Conservation (phyloP, 2,113 vertebrate species). For the Corythornis cristatus region DNA sequence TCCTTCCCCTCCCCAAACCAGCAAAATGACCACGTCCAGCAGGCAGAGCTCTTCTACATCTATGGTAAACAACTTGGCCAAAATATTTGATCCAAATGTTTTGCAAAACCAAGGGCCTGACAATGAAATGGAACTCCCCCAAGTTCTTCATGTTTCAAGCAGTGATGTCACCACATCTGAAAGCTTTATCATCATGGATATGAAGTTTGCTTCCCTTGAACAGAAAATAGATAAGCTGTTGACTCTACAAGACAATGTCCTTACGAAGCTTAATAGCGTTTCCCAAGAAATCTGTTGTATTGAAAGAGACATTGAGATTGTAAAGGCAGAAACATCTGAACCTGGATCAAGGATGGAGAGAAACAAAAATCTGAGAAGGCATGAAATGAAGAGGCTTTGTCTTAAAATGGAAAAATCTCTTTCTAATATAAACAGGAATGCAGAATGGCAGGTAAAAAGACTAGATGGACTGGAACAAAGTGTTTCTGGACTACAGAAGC, state of each 20-base stretch:
- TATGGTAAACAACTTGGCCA: slow-evolving; percentile 84
- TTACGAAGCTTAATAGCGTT: slow-evolving; percentile 80
- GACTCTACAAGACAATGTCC: slow-evolving; percentile 78
- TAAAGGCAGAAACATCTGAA: slow-evolving; percentile 80
- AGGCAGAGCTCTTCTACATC: slow-evolving; percentile 64
- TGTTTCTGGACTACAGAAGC: slow-evolving; percentile 82
- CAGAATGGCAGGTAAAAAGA: slow-evolving; percentile 79
- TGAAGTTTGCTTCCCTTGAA: slow-evolving; percentile 77
- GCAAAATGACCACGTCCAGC: slow-evolving; percentile 65
- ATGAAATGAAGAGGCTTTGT: slow-evolving; percentile 65
- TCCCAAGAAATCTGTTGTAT: slow-evolving; percentile 77
- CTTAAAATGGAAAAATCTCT: slow-evolving; percentile 74
- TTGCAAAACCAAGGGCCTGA: slow-evolving; percentile 75
- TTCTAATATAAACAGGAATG: slow-evolving; percentile 68
- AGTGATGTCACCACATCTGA: slow-evolving; percentile 29
- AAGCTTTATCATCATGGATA: slow-evolving; percentile 77
- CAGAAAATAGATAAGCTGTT: slow-evolving; percentile 83
- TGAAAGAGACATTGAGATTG: slow-evolving; percentile 77
- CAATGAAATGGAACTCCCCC: slow-evolving; percentile 35
- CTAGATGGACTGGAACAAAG: slow-evolving; percentile 82
- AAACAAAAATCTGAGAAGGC: background rate
- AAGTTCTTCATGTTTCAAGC: slow-evolving; percentile 44
- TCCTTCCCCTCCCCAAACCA: slow-evolving; percentile 44
- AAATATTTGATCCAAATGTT: slow-evolving; percentile 80
- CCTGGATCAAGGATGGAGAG: slow-evolving; percentile 41